A percentile compares a stretch with the other conserved stretches of the same genome.
phyloP scores from a whole-genome alignment of 2,797 vertebrate species.

The Triplophysa yarkandensis region DNA sequence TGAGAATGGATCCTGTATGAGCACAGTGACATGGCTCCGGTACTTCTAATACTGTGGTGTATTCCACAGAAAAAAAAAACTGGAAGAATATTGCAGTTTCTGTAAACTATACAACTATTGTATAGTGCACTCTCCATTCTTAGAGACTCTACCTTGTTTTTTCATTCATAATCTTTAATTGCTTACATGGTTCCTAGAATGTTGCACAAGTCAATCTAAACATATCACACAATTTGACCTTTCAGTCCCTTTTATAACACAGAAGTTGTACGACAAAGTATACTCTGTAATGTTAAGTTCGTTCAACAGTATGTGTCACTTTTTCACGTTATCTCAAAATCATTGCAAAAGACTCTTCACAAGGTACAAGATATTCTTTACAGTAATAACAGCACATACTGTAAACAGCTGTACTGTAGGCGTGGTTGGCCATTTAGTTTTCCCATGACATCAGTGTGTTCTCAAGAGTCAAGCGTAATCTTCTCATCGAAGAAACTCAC shows the following conservation, averaged over 20 bases:
- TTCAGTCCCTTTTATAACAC: background rate
- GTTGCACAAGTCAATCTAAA: background rate
- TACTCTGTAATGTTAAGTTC: background rate
- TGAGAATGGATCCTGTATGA: background rate
- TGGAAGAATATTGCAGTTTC: background rate
- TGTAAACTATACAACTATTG: background rate
- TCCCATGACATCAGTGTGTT: slow-evolving; percentile 41
- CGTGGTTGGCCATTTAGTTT: slow-evolving; percentile 17
- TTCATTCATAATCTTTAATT: too few species aligned
- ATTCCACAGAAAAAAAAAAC: too few species aligned
- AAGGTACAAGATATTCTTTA: slow-evolving; percentile 13
- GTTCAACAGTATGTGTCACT: background rate
- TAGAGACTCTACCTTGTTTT: too few species aligned
- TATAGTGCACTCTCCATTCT: background rate
- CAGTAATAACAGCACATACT: background rate
- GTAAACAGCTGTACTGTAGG: slow-evolving; percentile 16
- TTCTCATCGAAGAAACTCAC: slow-evolving; percentile 17
- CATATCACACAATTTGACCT: background rate
- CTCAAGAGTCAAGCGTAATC: slow-evolving; percentile 23
- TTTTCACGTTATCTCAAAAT: background rate
- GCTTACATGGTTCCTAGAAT: background rate
- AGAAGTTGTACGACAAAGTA: background rate
- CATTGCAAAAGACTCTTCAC: background rate
- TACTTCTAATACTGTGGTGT: background rate
- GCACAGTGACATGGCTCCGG: background rate